Evolutionary conservation across 2,797 vertebrate species (phyloP).

Genomic region (Peromyscus melanophrys): DNA sequence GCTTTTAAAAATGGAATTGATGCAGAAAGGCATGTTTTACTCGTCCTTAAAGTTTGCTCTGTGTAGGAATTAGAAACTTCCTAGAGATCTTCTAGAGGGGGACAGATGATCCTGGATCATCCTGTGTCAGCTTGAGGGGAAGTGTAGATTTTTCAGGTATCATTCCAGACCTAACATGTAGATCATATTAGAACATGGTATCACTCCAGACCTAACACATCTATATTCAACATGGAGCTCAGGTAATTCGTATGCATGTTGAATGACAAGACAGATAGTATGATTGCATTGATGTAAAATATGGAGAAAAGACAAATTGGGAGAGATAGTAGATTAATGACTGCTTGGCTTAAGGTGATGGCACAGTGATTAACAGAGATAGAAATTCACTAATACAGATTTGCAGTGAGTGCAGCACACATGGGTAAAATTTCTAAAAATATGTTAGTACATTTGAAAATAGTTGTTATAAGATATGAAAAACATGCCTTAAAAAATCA

Average conservation of each 20-base stretch:
- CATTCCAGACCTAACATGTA: not conserved
- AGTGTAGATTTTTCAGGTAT: not conserved
- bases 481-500: not conserved
- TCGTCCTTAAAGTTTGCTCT: not conserved
- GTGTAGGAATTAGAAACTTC: not conserved
- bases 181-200: too few species aligned
- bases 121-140: not conserved
- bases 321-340: conserved; percentile 24
- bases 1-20: not conserved
- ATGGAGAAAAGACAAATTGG: not conserved
- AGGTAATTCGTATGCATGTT: not conserved
- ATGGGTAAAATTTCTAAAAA: conserved; percentile 42
- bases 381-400: not conserved
- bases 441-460: not conserved
- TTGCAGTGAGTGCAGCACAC: not conserved
- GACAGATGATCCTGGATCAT: not conserved
- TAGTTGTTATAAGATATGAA: not conserved
- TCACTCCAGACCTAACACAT: not conserved
- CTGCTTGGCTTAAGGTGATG: not conserved
- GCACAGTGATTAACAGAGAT: not conserved
- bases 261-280: not conserved
- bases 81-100: not conserved
- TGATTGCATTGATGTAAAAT: conserved; percentile 38
- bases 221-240: not conserved
- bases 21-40: not conserved